Evolutionary conservation across 2,113 vertebrate genomes (phyloP).

Genomic region (Percopsis transmontana): DNA sequence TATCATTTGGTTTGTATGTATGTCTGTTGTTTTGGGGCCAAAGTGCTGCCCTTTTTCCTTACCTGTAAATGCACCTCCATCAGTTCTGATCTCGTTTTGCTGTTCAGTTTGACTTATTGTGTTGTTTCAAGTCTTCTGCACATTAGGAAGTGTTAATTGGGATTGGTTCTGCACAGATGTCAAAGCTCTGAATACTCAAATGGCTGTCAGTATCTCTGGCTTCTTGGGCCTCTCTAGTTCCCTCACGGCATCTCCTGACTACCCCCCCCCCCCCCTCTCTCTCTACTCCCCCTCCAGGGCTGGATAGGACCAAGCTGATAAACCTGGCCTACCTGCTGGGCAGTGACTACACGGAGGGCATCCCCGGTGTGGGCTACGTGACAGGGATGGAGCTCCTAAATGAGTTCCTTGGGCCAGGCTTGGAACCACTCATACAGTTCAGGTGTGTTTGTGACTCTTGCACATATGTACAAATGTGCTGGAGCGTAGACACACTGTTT

Average conservation of each 20-base stretch:
- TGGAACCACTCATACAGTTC: slow-evolving; percentile 87
- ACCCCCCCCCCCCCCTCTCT: background rate
- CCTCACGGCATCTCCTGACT: background rate
- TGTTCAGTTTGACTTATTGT: too few relatives aligned
- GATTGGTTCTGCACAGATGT: too few relatives aligned
- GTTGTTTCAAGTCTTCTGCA: too few relatives aligned
- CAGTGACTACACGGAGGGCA: slow-evolving; percentile 95
- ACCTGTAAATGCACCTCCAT: too few relatives aligned
- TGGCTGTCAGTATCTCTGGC: too few relatives aligned
- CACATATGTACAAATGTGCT: background rate
- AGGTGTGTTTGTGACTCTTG: slow-evolving; percentile 70
- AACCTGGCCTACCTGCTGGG: slow-evolving; percentile 96
- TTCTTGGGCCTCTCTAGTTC: background rate
- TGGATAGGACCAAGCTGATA: slow-evolving; percentile 92
- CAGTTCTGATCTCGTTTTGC: too few relatives aligned
- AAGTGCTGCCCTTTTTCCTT: too few relatives aligned
- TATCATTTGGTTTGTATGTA: background rate
- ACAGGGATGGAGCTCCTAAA: slow-evolving; percentile 98
- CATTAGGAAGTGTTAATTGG: too few relatives aligned
- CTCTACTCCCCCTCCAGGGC: slow-evolving; percentile 71
- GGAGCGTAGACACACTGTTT: too few relatives aligned
- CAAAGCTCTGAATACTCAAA: background rate
- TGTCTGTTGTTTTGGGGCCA: background rate
- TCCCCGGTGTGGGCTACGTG: slow-evolving; percentile 91
- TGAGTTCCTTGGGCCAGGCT: slow-evolving; percentile 90